A percentile compares a stretch with the other conserved stretches of the same genome.
These are phyloP conservation scores for Drosophila greeni DNA, from an alignment of 2,888 invertebrate genomes.

Conservation along the genomic window DNA sequence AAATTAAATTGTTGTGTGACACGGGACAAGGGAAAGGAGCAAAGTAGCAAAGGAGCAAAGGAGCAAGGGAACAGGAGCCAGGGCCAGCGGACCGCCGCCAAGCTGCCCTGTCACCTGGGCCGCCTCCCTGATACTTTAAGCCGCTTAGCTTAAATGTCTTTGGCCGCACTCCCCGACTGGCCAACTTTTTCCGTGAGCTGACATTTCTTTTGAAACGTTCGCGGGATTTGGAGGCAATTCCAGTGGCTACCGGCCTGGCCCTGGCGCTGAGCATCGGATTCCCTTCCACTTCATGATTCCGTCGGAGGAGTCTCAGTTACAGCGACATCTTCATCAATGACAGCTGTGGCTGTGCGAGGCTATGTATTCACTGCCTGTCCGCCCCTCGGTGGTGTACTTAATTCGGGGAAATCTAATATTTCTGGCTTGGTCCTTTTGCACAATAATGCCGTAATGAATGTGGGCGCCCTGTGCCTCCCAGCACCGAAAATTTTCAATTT, in stretches of 20 bases:
- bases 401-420: slow-evolving; percentile 67
- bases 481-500: slow-evolving; percentile 60
- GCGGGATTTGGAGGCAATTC: slow-evolving; percentile 19
- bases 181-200: slow-evolving; percentile 7
- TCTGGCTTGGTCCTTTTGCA: slow-evolving; percentile 45
- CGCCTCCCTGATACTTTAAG: slow-evolving; percentile 67
- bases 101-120: slow-evolving; percentile 67
- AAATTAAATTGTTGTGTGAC: slow-evolving; percentile 58
- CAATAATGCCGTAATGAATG: slow-evolving; percentile 70
- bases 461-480: slow-evolving; percentile 37
- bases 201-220: slow-evolving; percentile 10
- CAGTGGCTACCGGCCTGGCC: slow-evolving; percentile 9
- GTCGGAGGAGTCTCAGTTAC: slow-evolving; percentile 3
- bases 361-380: slow-evolving; percentile 6
- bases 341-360: slow-evolving; percentile 42
- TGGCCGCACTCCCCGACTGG: slow-evolving; percentile 35
- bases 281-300: slow-evolving; percentile 18
- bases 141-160: slow-evolving; percentile 71
- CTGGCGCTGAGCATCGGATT: slow-evolving; percentile 12
- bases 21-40: slow-evolving; percentile 46
- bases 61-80: background rate
- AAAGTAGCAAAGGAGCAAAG: background rate
- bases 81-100: slow-evolving; percentile 20
- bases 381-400: slow-evolving; percentile 28
- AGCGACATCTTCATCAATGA: slow-evolving; percentile 37